Conservation (phyloP, 2,113 vertebrate species). For the Ptilonorhynchus violaceus region DNA sequence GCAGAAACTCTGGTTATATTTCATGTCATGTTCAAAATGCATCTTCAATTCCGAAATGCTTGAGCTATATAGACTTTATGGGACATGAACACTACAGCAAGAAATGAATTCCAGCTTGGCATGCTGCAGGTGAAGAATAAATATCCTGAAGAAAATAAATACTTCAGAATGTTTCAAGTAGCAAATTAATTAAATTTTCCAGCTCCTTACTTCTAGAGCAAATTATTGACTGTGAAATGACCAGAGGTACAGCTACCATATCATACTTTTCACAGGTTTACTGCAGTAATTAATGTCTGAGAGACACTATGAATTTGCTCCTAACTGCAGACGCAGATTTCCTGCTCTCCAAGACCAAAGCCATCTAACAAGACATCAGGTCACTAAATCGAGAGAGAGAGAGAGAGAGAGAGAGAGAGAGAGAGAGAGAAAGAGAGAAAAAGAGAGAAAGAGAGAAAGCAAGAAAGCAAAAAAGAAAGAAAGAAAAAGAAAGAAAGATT, state of each 20-base stretch:
- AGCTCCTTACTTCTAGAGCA: background rate
- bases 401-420: fast-evolving
- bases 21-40: background rate
- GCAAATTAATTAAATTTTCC: background rate
- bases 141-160: background rate
- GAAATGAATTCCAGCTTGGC: background rate
- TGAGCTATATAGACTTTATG: background rate
- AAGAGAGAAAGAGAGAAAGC: background rate
- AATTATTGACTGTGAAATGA: background rate
- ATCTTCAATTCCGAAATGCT: background rate
- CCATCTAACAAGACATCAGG: background rate
- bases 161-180: background rate
- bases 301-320: background rate
- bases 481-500: background rate
- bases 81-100: background rate
- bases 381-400: background rate
- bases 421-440: fast-evolving
- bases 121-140: background rate
- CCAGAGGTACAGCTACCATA: background rate
- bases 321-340: background rate
- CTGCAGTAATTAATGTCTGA: background rate
- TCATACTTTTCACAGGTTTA: background rate
- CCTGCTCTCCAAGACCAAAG: background rate
- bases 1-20: background rate
- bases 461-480: background rate